phyloP scores from a whole-genome alignment of 2,888 invertebrate species.

The Trissolcus brochymenae region DNA sequence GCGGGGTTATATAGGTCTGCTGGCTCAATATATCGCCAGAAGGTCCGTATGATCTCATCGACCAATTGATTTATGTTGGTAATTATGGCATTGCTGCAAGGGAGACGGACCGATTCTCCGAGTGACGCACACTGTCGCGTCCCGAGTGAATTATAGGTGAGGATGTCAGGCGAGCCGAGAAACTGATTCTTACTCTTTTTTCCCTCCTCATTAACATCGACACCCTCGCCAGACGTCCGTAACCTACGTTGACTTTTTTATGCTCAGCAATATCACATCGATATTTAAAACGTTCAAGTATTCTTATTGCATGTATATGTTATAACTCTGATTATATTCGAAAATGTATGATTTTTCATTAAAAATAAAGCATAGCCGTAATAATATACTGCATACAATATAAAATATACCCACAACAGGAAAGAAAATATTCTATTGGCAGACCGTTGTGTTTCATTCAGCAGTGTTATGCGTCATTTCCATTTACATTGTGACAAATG shows the following conservation, averaged over 20 bases:
- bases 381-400: too few relatives aligned
- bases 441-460: conserved; percentile 57
- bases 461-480: conserved; percentile 49
- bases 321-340: too few relatives aligned
- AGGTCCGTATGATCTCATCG: conserved; percentile 76
- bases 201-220: conserved; percentile 54
- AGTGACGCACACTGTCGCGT: conserved; percentile 73
- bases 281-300: neutral
- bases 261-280: conserved; percentile 17
- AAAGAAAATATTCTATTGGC: conserved; percentile 55
- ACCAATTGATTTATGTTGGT: conserved; percentile 76
- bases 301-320: too few relatives aligned
- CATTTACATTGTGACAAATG: conserved; percentile 63
- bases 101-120: conserved; percentile 40
- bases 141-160: conserved; percentile 75
- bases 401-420: neutral
- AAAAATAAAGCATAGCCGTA: too few relatives aligned
- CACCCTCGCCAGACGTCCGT: conserved; percentile 65
- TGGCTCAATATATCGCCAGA: conserved; percentile 73
- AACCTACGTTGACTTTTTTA: conserved; percentile 59
- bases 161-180: conserved; percentile 74
- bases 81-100: conserved; percentile 75
- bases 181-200: conserved; percentile 34
- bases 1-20: conserved; percentile 70
- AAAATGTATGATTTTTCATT: too few relatives aligned